Conservation (phyloP, 2,113 vertebrate genomes). For the Cynocephalus volans region DNA sequence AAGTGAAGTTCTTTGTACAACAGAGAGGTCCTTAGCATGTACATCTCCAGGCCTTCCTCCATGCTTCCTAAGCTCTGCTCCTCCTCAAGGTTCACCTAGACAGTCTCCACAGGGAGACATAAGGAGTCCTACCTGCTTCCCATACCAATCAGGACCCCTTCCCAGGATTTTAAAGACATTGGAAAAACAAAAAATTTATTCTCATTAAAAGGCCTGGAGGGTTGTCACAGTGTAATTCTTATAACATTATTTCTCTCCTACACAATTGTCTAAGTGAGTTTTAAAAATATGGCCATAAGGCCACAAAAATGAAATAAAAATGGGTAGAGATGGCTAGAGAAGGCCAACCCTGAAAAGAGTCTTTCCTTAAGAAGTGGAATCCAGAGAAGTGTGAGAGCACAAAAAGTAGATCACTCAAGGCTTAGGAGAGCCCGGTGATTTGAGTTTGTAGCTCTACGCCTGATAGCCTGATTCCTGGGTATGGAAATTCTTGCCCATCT, state of each 20-base stretch:
- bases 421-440: neutral
- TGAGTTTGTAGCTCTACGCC: neutral
- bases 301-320: neutral
- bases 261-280: neutral
- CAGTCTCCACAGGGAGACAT: neutral
- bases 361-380: neutral
- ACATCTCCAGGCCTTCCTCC: neutral
- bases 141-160: neutral
- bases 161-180: neutral
- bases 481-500: neutral
- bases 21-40: neutral
- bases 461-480: accelerated
- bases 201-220: neutral
- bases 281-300: neutral
- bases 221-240: neutral
- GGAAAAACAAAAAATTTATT: neutral
- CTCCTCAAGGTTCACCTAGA: neutral
- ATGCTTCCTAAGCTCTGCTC: neutral
- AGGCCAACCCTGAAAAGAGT: neutral
- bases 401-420: accelerated
- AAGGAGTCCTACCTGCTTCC: neutral
- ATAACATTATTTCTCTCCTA: neutral
- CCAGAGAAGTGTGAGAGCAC: neutral
- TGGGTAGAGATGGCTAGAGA: neutral
- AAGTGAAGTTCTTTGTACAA: neutral